Conservation (phyloP, 2,113 vertebrate genomes). For the Chlamydotis undulata region DNA sequence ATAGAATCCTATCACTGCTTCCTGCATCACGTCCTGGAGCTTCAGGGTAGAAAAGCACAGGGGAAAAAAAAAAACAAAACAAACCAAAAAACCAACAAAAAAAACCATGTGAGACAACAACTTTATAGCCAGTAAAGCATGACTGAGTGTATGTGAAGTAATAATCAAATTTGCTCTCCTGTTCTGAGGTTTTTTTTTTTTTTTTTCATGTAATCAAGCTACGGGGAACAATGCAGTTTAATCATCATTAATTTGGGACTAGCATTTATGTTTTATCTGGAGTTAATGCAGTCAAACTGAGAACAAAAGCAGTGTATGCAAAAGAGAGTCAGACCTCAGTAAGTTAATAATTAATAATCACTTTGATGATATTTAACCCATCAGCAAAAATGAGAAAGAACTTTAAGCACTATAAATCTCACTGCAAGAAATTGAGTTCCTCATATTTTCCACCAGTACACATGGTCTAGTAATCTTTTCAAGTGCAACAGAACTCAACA, state of each 20-base stretch:
- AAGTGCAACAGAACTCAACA: neutral
- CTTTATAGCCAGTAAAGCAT: neutral
- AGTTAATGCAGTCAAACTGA: constrained; percentile 13
- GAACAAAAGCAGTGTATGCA: constrained; percentile 1
- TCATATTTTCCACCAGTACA: neutral
- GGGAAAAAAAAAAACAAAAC: neutral
- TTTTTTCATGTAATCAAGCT: neutral
- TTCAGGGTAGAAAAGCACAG: neutral
- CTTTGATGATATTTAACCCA: constrained; percentile 11
- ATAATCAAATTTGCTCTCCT: neutral
- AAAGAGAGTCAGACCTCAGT: neutral
- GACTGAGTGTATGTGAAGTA: neutral
- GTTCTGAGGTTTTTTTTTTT: neutral
- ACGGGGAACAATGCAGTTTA: neutral
- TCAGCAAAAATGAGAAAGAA: constrained; percentile 15
- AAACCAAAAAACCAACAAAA: neutral
- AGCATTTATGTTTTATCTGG: neutral
- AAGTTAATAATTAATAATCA: constrained; percentile 28
- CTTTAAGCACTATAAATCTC: neutral
- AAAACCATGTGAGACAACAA: neutral
- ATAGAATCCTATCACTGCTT: neutral
- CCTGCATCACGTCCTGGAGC: neutral
- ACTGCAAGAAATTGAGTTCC: neutral
- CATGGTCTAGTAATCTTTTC: neutral
- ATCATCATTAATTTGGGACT: neutral